phyloP scores from a whole-genome alignment of 2,888 invertebrate genomes.

The Cinara cedri region DNA sequence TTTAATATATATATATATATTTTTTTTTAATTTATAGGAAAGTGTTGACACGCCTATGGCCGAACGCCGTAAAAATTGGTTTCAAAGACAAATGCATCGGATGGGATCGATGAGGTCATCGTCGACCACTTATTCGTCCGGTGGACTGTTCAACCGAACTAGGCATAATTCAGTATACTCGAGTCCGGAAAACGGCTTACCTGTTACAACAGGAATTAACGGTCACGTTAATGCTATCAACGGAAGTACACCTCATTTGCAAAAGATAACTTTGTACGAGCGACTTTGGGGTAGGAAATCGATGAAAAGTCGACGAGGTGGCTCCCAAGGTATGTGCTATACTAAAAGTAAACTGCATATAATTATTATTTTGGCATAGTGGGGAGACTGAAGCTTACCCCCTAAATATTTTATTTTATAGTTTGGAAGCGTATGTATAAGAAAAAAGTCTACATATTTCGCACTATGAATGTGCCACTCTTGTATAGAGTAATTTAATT shows the following conservation, averaged over 20 bases:
- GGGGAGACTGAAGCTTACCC: no score
- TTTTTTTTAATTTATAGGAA: conserved; percentile 69
- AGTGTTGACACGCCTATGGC: conserved; percentile 88
- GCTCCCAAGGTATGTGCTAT: conserved; percentile 20
- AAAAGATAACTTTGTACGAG: conserved; percentile 84
- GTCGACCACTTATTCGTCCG: conserved; percentile 83
- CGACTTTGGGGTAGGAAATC: conserved; percentile 82
- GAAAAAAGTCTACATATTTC: no score
- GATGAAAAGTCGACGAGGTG: conserved; percentile 60
- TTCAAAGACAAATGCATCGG: conserved; percentile 81
- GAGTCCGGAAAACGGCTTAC: conserved; percentile 61
- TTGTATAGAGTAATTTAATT: no score
- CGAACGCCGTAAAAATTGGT: conserved; percentile 85
- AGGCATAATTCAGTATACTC: conserved; percentile 79
- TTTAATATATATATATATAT: no score
- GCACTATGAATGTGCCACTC: no score
- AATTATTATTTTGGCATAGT: not conserved
- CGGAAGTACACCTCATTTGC: conserved; percentile 60
- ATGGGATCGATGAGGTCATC: conserved; percentile 86
- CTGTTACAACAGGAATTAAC: conserved; percentile 37
- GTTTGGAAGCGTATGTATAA: no score
- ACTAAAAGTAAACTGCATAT: not conserved
- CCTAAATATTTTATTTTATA: no score
- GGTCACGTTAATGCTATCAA: conserved; percentile 32
- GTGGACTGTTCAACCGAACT: conserved; percentile 76